Evolutionary conservation across 53 echinoderm and acorn worm genomes (phyloP).

Genomic region (Apostichopus leukothele): DNA sequence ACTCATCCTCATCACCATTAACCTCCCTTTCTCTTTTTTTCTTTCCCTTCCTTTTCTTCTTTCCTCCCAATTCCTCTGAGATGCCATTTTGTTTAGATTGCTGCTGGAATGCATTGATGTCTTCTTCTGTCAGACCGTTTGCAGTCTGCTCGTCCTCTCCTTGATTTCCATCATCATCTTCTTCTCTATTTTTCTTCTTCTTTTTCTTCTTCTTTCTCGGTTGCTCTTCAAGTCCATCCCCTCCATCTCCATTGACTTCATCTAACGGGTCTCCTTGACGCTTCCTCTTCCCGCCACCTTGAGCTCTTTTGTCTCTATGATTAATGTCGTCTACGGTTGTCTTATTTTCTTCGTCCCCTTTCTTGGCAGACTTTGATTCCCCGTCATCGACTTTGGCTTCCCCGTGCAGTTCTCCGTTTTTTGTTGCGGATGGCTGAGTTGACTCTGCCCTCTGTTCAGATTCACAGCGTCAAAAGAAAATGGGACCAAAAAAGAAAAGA

Average conservation of each 20-base stretch:
- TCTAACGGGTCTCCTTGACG: slow-evolving; percentile 14
- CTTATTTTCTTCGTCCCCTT: slow-evolving; percentile 10
- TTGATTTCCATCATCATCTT: background rate
- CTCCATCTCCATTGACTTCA: background rate
- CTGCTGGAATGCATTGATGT: background rate
- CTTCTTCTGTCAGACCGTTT: background rate
- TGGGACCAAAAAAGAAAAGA: background rate
- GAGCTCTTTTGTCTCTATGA: background rate
- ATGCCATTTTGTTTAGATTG: slow-evolving; percentile 4
- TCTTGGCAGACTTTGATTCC: background rate
- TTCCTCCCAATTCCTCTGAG: background rate
- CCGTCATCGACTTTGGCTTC: background rate
- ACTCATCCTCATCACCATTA: background rate
- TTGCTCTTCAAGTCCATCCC: background rate
- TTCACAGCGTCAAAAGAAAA: background rate
- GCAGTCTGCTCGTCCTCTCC: background rate
- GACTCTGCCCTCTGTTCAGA: background rate
- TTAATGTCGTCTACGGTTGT: background rate
- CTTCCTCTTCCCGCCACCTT: background rate
- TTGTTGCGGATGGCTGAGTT: background rate
- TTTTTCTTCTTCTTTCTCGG: slow-evolving; percentile 37
- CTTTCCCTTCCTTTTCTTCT: slow-evolving; percentile 31
- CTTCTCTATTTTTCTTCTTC: slow-evolving; percentile 18
- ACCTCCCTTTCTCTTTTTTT: background rate
- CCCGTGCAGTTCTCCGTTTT: background rate